These are phyloP conservation scores for Albula glossodonta DNA, from an alignment of 2,113 vertebrate genomes.

Conservation along the genomic window DNA sequence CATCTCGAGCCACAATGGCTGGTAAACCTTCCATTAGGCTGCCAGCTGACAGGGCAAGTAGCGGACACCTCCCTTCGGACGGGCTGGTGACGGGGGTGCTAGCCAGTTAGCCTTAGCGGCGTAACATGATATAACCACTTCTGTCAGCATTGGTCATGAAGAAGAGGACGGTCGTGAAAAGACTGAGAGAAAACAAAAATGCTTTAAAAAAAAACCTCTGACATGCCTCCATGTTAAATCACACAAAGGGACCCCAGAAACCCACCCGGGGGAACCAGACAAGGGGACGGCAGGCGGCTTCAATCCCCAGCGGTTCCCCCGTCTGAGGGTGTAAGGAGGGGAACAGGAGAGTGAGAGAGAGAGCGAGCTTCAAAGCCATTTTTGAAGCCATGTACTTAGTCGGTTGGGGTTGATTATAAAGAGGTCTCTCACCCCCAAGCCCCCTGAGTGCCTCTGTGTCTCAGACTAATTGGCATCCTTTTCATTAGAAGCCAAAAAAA, in stretches of 20 bases:
- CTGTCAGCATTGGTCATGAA: background rate
- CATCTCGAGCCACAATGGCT: background rate
- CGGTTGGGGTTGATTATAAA: background rate
- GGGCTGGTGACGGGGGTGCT: background rate
- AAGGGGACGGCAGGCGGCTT: background rate
- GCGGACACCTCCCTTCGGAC: background rate
- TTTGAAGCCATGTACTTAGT: constrained; percentile 11
- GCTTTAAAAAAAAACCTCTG: background rate
- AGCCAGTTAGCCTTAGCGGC: background rate
- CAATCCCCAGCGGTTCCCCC: background rate
- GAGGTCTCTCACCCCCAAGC: constrained; percentile 15
- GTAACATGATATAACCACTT: background rate
- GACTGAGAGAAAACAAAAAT: background rate
- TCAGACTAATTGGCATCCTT: constrained; percentile 11
- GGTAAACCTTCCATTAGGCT: background rate
- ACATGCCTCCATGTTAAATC: background rate
- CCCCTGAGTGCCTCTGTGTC: background rate
- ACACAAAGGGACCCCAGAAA: background rate
- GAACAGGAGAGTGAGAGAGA: background rate
- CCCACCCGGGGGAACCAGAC: background rate
- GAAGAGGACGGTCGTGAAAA: background rate
- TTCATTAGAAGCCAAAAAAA: constrained; percentile 14
- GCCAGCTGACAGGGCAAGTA: background rate
- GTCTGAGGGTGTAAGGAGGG: background rate
- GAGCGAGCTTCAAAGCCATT: constrained; percentile 1